Base-by-base conservation (phyloP, 35 echinoderm and acorn worm genomes). In the Strongylocentrotus purpuratus region DNA sequence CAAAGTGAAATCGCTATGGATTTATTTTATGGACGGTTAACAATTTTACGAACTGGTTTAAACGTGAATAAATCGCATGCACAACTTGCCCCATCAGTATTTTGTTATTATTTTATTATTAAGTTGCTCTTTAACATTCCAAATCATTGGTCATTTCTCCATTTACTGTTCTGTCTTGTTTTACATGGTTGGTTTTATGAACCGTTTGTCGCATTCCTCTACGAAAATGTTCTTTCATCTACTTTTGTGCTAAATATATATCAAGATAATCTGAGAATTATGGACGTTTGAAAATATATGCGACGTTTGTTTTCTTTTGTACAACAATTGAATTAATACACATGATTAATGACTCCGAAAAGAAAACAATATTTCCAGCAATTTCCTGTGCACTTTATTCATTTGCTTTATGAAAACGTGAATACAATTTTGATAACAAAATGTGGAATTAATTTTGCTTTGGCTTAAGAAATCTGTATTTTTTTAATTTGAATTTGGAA, bases 241-340 rank as follows among this genome's bases (percentile, higher is more conserved):
- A 78, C 65, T 28, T 78, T 78, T 78, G 65, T 78, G 65, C 65
- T 78, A 78, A 78, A 78, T 78, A n/a, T n/a, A 78, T 78, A 59
- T 78, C n/a, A 22, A 15, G 50, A 55, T 2, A 55, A 55, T 41
- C 7, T 14, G 7, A 55, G 10, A 14, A 55, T 55, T 10, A 55
- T 55, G 15, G 9, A 55, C 50, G 11, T 55, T 55, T 50, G 9
- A 10, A 12, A 55, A 0, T 10, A 55, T 28, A 28, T 78, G 7
- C 9, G 11, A 14, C 17, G 11, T 78, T n/a, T 28, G 48, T 78
- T 22, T 4, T 22, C 20, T 78, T 0, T 78, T 78, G 22, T 78
- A 28, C 65, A 78, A 7, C 28, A 22, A 0, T n/a, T 78, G 65
- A 78, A 78, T 78, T 8, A 25, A 55, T 15, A 55, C 1, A 15